A percentile compares a stretch with the other conserved stretches of the same genome.
These are phyloP conservation scores for Tolmerus cingulatus DNA, from an alignment of 2,888 invertebrate genomes.

Conservation along the genomic window DNA sequence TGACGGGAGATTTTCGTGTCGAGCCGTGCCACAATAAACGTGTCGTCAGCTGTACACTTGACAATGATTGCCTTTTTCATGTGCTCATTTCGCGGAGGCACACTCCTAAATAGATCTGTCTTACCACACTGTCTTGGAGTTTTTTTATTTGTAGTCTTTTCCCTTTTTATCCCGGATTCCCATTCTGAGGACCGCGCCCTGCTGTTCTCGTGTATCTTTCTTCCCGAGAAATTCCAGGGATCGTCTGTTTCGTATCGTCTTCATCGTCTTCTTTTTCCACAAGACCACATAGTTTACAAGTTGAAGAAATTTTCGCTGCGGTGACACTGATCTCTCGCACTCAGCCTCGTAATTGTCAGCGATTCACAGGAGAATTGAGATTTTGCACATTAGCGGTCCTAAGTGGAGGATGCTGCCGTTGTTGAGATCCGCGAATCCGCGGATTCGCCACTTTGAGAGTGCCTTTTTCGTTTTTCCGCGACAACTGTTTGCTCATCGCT, in stretches of 20 bases:
- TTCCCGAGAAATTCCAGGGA: not conserved
- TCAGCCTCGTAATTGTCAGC: constrained; percentile 22
- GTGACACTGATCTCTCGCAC: constrained; percentile 27
- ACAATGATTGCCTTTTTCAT: constrained; percentile 33
- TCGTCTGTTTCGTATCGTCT: not conserved
- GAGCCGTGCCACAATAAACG: constrained; percentile 14
- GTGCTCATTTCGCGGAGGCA: constrained; percentile 19
- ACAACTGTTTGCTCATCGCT: not conserved
- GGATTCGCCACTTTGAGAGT: not conserved
- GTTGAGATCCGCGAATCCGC: too few species aligned
- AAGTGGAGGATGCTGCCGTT: not conserved
- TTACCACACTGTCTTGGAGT: not conserved
- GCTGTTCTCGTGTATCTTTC: not conserved
- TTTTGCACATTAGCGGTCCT: not conserved
- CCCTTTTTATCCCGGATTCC: not conserved
- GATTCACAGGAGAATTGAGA: constrained; percentile 23
- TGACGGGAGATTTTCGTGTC: constrained; percentile 35
- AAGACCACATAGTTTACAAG: not conserved
- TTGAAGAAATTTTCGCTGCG: not conserved
- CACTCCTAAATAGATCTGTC: constrained; percentile 20
- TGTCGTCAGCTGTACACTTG: constrained; percentile 29
- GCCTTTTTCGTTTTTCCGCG: not conserved
- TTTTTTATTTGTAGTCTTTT: not conserved
- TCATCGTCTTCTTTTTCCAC: not conserved
- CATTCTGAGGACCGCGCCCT: not conserved